Evolutionary conservation across 2,888 invertebrate species (phyloP).

Genomic region (Flexamia atlantica): DNA sequence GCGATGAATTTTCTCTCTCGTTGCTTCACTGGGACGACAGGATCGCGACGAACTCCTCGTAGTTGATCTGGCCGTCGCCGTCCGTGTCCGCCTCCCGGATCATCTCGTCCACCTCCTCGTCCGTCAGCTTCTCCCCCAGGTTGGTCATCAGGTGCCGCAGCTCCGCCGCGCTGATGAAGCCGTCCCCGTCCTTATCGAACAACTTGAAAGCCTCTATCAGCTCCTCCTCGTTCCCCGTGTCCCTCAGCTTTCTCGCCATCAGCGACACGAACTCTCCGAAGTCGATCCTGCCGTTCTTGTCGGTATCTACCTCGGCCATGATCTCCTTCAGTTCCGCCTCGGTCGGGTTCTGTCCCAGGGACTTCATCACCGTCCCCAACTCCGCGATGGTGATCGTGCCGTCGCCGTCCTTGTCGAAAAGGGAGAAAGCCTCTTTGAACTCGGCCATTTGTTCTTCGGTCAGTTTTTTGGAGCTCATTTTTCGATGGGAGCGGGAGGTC

Average conservation of each 20-base stretch:
- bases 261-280: background rate
- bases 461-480: constrained; percentile 80
- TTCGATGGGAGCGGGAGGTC: too few relatives aligned
- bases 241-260: background rate
- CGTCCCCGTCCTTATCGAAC: too few relatives aligned
- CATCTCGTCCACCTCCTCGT: too few relatives aligned
- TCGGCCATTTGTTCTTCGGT: constrained; percentile 99
- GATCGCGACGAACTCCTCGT: constrained; percentile 7
- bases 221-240: too few relatives aligned
- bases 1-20: too few relatives aligned
- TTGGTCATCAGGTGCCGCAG: too few relatives aligned
- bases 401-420: constrained; percentile 99
- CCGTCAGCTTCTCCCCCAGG: too few relatives aligned
- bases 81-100: too few relatives aligned
- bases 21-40: constrained; percentile 69
- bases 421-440: constrained; percentile 99
- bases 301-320: constrained; percentile 37
- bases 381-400: constrained; percentile 99
- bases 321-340: constrained; percentile 99
- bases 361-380: constrained; percentile 99
- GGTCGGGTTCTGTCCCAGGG: constrained; percentile 99
- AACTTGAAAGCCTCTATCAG: too few relatives aligned
- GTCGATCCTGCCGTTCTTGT: constrained; percentile 71
- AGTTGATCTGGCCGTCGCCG: background rate
- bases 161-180: too few relatives aligned